Evolutionary conservation across 2,888 invertebrate species (phyloP).

Genomic region (Lochmaea capreae): DNA sequence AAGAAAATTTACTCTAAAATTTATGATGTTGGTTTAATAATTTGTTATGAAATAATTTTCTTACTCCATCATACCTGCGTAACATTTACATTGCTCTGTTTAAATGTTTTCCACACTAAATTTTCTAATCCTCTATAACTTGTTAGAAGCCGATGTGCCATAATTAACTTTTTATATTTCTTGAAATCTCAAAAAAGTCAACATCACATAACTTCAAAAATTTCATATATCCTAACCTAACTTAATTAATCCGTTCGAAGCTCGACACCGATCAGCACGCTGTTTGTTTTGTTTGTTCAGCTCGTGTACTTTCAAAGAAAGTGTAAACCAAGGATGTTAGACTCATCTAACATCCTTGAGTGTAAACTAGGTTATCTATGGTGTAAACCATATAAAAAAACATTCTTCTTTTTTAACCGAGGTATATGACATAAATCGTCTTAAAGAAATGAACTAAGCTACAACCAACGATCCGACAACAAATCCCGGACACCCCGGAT

Average conservation of each 20-base stretch:
- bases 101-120: slow-evolving; percentile 60
- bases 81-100: slow-evolving; percentile 57
- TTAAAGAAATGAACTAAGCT: neutral
- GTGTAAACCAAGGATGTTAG: no score
- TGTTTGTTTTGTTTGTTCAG: no score
- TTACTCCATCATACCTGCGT: slow-evolving; percentile 55
- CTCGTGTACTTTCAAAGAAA: no score
- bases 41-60: slow-evolving; percentile 46
- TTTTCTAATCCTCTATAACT: slow-evolving; percentile 71
- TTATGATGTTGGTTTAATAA: slow-evolving; percentile 33
- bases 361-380: no score
- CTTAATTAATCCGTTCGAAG: slow-evolving; percentile 1
- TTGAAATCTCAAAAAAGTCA: slow-evolving; percentile 38
- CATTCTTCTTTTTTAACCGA: neutral
- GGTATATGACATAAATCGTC: neutral
- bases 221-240: slow-evolving; percentile 19
- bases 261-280: no score
- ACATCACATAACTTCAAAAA: slow-evolving; percentile 48
- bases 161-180: slow-evolving; percentile 54
- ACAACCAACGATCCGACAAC: slow-evolving; percentile 28
- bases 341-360: no score
- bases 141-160: slow-evolving; percentile 74
- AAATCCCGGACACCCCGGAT: slow-evolving; percentile 62
- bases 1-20: slow-evolving; percentile 68
- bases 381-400: no score